Conservation (phyloP, 2,113 vertebrate genomes). For the Mesembrinibis cayennensis region DNA sequence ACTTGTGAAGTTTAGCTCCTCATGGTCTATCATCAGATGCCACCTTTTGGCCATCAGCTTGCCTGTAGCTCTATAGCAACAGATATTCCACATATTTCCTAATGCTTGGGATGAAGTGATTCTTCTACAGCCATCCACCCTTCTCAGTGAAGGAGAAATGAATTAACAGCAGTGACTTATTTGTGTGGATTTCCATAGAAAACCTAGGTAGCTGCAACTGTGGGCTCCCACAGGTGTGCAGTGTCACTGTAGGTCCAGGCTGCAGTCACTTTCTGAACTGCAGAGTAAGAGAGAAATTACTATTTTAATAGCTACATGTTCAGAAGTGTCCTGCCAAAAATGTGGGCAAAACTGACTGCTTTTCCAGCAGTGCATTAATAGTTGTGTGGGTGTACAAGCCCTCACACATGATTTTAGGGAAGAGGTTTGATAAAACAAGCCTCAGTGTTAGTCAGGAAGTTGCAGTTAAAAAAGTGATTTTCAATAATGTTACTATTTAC, state of each 20-base stretch:
- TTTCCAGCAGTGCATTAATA: not conserved
- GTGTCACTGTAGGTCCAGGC: not conserved
- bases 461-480: constrained; percentile 45
- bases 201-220: not conserved
- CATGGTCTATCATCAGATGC: not conserved
- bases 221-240: fast-evolving
- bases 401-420: not conserved
- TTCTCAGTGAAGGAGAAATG: not conserved
- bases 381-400: not conserved
- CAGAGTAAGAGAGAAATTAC: not conserved
- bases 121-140: not conserved
- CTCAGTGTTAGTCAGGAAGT: not conserved
- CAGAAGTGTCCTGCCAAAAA: not conserved
- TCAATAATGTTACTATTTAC: constrained; percentile 58
- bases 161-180: not conserved
- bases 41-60: not conserved
- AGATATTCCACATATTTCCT: not conserved
- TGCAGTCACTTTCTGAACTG: not conserved
- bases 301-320: constrained; percentile 1
- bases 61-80: not conserved
- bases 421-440: not conserved
- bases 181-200: not conserved
- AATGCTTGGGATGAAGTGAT: not conserved
- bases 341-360: not conserved
- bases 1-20: not conserved